phyloP scores from a whole-genome alignment of 2,888 invertebrate species.

The Brachyptera risi region DNA sequence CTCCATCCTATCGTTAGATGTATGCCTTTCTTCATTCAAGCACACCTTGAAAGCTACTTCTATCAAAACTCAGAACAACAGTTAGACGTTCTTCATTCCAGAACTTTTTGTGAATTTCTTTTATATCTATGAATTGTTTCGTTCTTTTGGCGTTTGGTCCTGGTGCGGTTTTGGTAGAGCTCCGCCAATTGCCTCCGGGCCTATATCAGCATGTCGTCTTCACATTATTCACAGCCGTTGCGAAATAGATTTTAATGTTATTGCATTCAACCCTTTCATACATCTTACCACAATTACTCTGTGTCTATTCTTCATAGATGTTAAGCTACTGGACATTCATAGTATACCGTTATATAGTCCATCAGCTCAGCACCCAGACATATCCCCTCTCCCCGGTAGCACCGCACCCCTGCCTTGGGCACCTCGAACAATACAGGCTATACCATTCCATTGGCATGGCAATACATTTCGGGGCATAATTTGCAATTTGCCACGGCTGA shows the following conservation, averaged over 20 bases:
- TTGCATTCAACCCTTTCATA: slow-evolving; percentile 11
- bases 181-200: not conserved
- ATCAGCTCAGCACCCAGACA: slow-evolving; percentile 10
- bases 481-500: slow-evolving; percentile 6
- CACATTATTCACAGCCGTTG: slow-evolving; percentile 15
- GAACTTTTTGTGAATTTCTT: slow-evolving; percentile 7
- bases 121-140: not conserved
- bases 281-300: slow-evolving; percentile 4
- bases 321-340: slow-evolving; percentile 13
- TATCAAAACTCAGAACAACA: slow-evolving; percentile 13
- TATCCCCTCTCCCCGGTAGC: not conserved
- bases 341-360: slow-evolving; percentile 5
- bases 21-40: slow-evolving; percentile 6
- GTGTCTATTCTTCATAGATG: slow-evolving; percentile 5
- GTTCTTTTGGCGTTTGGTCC: not conserved
- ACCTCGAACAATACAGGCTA: slow-evolving; percentile 1
- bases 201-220: not conserved
- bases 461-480: slow-evolving; percentile 12
- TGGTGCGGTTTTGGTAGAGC: not conserved
- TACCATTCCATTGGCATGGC: slow-evolving; percentile 3
- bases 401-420: not conserved
- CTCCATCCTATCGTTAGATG: too few species aligned
- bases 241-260: slow-evolving; percentile 3
- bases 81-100: slow-evolving; percentile 3
- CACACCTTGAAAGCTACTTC: slow-evolving; percentile 11